A percentile compares a stretch with the other conserved stretches of the same genome.
These are phyloP conservation scores for Dendrolimus houi DNA, from an alignment of 2,888 invertebrate species.

Conservation along the genomic window DNA sequence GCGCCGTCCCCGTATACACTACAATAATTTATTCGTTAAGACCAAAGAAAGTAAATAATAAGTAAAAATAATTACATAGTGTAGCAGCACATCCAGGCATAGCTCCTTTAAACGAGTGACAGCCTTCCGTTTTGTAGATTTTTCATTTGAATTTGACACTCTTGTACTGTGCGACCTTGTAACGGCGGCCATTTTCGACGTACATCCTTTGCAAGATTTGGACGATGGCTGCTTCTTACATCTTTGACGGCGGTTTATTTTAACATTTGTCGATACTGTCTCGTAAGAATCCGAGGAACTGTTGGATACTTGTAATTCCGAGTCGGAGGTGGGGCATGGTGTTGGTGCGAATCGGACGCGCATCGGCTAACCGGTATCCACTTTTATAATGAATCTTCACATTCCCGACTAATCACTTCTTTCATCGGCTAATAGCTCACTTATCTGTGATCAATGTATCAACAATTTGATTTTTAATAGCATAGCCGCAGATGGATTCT, in stretches of 20 bases:
- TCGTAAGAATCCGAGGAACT: constrained; percentile 9
- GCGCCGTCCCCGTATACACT: too few relatives aligned
- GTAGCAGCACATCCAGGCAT: constrained; percentile 73
- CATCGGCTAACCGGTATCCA: constrained; percentile 26
- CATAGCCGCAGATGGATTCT: background rate
- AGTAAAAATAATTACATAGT: constrained; percentile 58
- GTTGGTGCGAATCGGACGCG: constrained; percentile 59
- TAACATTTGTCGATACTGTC: background rate
- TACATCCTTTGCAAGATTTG: constrained; percentile 3
- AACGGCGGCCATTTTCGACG: background rate
- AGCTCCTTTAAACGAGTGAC: constrained; percentile 51
- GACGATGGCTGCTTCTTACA: background rate
- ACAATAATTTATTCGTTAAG: too few relatives aligned
- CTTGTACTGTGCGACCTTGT: constrained; percentile 21
- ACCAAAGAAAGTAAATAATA: background rate
- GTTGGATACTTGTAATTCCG: constrained; percentile 2
- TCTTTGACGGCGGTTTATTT: constrained; percentile 23
- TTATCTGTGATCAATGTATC: constrained; percentile 6
- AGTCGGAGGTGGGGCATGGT: constrained; percentile 42
- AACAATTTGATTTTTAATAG: constrained; percentile 1
- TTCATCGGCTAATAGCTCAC: constrained; percentile 2
- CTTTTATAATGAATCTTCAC: background rate
- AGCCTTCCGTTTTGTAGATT: constrained; percentile 16
- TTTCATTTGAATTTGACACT: constrained; percentile 17
- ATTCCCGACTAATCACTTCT: background rate